Evolutionary conservation across 2,888 invertebrate species (phyloP).

Genomic region (Amiota communis): DNA sequence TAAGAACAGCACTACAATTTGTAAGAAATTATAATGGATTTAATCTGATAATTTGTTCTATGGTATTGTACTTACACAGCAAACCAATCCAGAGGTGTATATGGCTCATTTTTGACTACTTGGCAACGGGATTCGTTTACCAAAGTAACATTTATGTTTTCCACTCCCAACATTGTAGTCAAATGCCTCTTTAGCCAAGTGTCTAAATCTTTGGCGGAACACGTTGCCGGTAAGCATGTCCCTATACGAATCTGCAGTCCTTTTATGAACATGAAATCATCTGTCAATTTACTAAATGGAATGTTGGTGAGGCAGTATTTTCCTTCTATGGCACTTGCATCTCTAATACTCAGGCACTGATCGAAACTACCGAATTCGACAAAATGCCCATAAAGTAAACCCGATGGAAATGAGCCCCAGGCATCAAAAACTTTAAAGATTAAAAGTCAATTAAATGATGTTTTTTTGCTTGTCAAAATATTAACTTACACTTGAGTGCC

Average conservation of each 20-base stretch:
- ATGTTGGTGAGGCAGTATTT: conserved; percentile 38
- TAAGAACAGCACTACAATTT: conserved; percentile 33
- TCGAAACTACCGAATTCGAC: conserved; percentile 38
- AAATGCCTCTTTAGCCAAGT: conserved; percentile 43
- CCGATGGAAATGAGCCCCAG: conserved; percentile 40
- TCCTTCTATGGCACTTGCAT: background rate
- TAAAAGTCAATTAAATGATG: background rate
- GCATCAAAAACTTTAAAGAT: conserved; percentile 35
- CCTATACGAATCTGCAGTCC: conserved; percentile 39
- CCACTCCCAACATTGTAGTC: conserved; percentile 35
- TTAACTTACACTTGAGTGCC: conserved; percentile 49
- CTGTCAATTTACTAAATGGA: conserved; percentile 34
- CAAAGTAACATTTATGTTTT: conserved; percentile 30
- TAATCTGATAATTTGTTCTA: background rate
- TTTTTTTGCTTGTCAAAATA: background rate
- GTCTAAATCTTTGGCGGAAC: conserved; percentile 41
- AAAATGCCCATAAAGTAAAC: conserved; percentile 32
- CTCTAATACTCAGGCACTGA: conserved; percentile 28
- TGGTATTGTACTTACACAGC: conserved; percentile 35
- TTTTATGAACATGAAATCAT: background rate
- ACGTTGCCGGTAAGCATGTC: conserved; percentile 43
- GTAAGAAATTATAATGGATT: background rate
- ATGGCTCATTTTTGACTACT: conserved; percentile 3
- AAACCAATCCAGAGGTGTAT: conserved; percentile 28
- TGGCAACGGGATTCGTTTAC: conserved; percentile 26